Percentiles rank a stretch among this genome's conserved stretches.
phyloP scores from a whole-genome alignment of 2,888 invertebrate genomes.

The Sycophila texana region DNA sequence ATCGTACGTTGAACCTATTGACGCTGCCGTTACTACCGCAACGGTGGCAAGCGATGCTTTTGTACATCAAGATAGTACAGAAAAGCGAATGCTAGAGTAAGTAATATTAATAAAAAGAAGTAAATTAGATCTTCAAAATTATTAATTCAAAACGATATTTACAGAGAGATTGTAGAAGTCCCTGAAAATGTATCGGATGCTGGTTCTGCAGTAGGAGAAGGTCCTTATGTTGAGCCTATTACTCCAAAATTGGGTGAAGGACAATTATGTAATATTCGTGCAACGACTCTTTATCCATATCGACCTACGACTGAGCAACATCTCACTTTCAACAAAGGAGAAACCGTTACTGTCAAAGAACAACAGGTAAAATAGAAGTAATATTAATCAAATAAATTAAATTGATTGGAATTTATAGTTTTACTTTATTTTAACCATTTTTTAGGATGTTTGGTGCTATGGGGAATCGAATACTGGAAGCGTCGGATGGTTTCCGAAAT shows the following conservation, averaged over 20 bases:
- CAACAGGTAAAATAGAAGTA: slow-evolving; percentile 74
- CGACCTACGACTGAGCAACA: slow-evolving; percentile 80
- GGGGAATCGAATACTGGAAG: slow-evolving; percentile 77
- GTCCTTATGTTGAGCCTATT: slow-evolving; percentile 67
- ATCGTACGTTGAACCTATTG: slow-evolving; percentile 91
- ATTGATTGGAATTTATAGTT: neutral
- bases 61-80: slow-evolving; percentile 70
- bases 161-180: slow-evolving; percentile 86
- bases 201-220: slow-evolving; percentile 74
- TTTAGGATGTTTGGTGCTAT: slow-evolving; percentile 81
- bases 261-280: slow-evolving; percentile 75
- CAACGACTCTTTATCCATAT: slow-evolving; percentile 79
- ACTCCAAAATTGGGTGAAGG: slow-evolving; percentile 72
- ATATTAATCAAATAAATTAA: neutral
- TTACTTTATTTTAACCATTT: neutral
- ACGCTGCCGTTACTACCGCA: slow-evolving; percentile 71
- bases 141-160: slow-evolving; percentile 48
- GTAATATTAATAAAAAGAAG: slow-evolving; percentile 59
- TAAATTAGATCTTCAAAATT: neutral
- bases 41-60: slow-evolving; percentile 74
- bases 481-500: slow-evolving; percentile 81
- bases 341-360: slow-evolving; percentile 79
- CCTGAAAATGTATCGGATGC: slow-evolving; percentile 79
- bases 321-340: slow-evolving; percentile 80
- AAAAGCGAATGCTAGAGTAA: slow-evolving; percentile 78